These are phyloP conservation scores for Nemotelus nigrinus DNA, from an alignment of 2,888 invertebrate genomes.

Conservation along the genomic window DNA sequence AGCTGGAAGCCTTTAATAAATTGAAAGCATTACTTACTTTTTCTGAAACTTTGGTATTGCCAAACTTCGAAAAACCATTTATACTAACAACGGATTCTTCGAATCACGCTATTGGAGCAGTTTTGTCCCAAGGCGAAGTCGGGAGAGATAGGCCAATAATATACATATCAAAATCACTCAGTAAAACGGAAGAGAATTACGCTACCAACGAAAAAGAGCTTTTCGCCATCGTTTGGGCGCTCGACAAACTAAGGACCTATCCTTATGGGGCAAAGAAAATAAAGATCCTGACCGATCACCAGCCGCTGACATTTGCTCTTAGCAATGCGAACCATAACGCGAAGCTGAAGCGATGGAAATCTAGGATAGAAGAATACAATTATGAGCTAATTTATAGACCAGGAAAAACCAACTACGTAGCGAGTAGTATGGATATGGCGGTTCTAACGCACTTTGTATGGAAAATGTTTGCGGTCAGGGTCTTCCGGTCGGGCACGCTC, in stretches of 20 bases:
- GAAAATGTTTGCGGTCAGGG: too few species aligned
- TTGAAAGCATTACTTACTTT: constrained; percentile 50
- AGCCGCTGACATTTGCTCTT: background rate
- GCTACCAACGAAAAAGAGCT: constrained; percentile 10
- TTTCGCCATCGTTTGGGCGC: constrained; percentile 6
- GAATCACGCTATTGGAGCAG: constrained; percentile 46
- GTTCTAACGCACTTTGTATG: too few species aligned
- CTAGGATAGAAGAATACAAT: background rate
- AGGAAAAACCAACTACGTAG: background rate
- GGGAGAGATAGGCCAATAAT: constrained; percentile 17
- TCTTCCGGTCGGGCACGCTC: too few species aligned
- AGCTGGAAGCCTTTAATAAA: constrained; percentile 48
- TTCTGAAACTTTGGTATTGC: constrained; percentile 48
- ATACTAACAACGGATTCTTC: constrained; percentile 52
- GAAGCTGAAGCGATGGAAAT: constrained; percentile 1
- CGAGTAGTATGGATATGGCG: background rate
- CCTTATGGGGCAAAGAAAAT: constrained; percentile 4
- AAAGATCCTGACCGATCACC: constrained; percentile 2
- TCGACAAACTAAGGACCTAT: constrained; percentile 6
- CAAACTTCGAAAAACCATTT: constrained; percentile 49
- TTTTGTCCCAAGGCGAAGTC: constrained; percentile 29
- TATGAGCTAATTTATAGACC: constrained; percentile 1
- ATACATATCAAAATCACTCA: constrained; percentile 29
- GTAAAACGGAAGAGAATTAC: constrained; percentile 26
- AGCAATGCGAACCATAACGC: background rate